Evolutionary conservation across 2,113 vertebrate genomes (phyloP).

Genomic region (Laticauda colubrina): DNA sequence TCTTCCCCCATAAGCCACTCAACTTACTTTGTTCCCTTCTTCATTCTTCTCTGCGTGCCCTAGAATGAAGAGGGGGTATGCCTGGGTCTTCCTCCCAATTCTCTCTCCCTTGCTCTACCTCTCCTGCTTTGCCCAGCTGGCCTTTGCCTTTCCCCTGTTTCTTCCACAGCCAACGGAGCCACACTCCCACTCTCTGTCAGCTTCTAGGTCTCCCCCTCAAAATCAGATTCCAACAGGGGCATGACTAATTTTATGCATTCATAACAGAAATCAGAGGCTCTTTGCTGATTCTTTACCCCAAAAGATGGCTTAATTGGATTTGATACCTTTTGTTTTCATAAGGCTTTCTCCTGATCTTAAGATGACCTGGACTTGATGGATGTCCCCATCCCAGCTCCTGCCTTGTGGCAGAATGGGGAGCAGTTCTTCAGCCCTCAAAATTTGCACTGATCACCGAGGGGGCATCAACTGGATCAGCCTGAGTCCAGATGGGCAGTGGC

Average conservation of each 20-base stretch:
- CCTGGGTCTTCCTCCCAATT: no score
- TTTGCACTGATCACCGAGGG: constrained; percentile 75
- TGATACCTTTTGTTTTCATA: background rate
- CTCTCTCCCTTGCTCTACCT: no score
- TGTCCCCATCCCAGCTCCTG: background rate
- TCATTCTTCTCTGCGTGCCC: no score
- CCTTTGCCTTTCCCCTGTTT: no score
- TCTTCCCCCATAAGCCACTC: no score
- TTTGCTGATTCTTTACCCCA: background rate
- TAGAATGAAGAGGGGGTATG: no score
- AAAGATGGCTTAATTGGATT: constrained; percentile 35
- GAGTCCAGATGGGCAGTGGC: constrained; percentile 76
- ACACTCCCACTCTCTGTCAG: no score
- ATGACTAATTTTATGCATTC: background rate
- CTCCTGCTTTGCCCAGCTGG: no score
- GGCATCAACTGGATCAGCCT: constrained; percentile 83
- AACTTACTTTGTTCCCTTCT: no score
- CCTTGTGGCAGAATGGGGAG: constrained; percentile 68
- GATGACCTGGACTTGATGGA: background rate
- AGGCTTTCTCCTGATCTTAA: background rate
- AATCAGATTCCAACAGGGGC: no score
- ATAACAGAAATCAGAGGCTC: constrained; percentile 1
- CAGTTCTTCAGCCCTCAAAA: constrained; percentile 72
- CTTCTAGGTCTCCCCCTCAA: no score
- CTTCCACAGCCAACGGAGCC: no score